Conservation (phyloP, 2,888 invertebrate species). For the Tinea pellionella region DNA sequence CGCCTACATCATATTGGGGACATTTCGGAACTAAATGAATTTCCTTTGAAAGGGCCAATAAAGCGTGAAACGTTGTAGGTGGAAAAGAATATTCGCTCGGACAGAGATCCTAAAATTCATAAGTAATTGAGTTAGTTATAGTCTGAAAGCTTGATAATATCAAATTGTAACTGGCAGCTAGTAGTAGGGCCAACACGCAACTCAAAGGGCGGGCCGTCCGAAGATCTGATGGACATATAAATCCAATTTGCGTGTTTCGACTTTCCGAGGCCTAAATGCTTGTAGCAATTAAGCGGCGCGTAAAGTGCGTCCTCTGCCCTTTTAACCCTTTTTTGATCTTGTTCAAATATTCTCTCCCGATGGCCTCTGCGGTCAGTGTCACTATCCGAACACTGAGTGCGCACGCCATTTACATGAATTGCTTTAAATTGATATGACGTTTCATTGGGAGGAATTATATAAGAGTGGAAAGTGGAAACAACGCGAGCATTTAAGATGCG, state of each 20-base stretch:
- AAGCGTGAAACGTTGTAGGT: background rate
- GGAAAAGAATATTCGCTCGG: slow-evolving; percentile 2
- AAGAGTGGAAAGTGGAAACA: background rate
- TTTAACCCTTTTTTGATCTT: slow-evolving; percentile 36
- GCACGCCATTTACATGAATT: background rate
- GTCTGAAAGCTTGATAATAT: slow-evolving; percentile 40
- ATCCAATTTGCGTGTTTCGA: slow-evolving; percentile 62
- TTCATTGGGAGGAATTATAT: background rate
- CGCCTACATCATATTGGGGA: background rate
- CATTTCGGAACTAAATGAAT: slow-evolving; percentile 2
- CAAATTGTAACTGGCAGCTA: slow-evolving; percentile 32
- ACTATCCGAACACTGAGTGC: background rate
- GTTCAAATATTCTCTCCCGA: slow-evolving; percentile 28
- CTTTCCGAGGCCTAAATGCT: slow-evolving; percentile 41
- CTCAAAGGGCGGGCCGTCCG: slow-evolving; percentile 13
- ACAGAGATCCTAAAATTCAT: slow-evolving; percentile 33
- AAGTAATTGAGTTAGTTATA: slow-evolving; percentile 53
- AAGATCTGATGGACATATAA: slow-evolving; percentile 36
- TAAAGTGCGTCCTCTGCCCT: slow-evolving; percentile 48
- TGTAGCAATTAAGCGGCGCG: slow-evolving; percentile 61
- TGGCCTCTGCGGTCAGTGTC: slow-evolving; percentile 15
- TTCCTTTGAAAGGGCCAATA: slow-evolving; percentile 6
- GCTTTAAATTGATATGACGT: background rate
- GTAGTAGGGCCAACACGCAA: slow-evolving; percentile 12
- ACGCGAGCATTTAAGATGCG: background rate